Base-by-base conservation (phyloP, 2,797 vertebrate species). In the Serranus cabrilla region DNA sequence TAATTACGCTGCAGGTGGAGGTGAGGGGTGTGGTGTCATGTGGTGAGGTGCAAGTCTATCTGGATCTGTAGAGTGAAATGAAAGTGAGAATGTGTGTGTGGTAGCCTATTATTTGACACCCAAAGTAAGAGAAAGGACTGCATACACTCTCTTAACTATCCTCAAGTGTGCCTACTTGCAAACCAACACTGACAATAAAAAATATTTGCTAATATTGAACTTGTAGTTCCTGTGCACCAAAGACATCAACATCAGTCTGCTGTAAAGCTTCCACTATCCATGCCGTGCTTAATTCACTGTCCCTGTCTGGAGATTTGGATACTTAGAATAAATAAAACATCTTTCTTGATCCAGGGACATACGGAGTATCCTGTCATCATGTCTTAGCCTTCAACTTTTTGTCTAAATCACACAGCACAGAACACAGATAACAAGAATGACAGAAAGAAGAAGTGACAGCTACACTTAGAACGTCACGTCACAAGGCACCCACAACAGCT, bases 401-500 rank as follows among this genome's bases (percentile, higher is more conserved):
- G 31, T 75, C 82, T 78, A 68, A 68, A 72, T 84, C 92, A 87
- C 87, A 92, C 91, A 93, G 91, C 86, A 98, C 96, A 95, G 94
- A 95, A 97, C 90, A 98, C 94, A 95, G 94, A 97, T 95, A 96
- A 97, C 96, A 94, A 86, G 96, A 90, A 96, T 94, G 96, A 97
- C 96, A 95, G 91, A 94, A 98, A 96, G 96, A 95, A 82, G 83
- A 90, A 90, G 87, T 80, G 89, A 95, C 93, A 95, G 94, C 97
- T 98, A 97, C 95, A 94, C 91, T 94, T 71, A 94, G 60, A 91
- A 98, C 96, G 94, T 92, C 96, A 98, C 98, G 63, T 87, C 91
- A 93, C 91, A 92, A 97, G 93, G 94, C 97, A 99, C 96, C 96
- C 96, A 99, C 98, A 91, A 99, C 97, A 96, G 95, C 92, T 96